These are phyloP conservation scores for Bombus cullumanus DNA, from an alignment of 1,140 invertebrate genomes.

Conservation along the genomic window DNA sequence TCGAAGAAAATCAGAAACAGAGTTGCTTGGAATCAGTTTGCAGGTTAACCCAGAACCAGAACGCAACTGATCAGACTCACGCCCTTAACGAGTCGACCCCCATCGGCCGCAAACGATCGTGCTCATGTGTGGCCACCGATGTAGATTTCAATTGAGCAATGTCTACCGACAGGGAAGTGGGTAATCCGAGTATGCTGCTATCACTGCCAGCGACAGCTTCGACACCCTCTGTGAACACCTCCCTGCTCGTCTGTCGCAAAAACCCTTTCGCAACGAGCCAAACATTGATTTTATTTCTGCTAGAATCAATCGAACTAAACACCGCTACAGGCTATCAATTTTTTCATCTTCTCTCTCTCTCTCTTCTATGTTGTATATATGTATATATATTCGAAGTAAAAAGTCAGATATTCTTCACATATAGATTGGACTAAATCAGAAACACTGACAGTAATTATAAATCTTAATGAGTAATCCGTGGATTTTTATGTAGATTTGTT, in stretches of 20 bases:
- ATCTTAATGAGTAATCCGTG: too few species aligned
- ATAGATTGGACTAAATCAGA: too few species aligned
- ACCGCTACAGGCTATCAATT: neutral
- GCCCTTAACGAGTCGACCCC: conserved; percentile 30
- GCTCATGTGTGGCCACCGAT: conserved; percentile 66
- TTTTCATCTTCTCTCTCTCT: neutral
- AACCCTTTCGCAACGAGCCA: conserved; percentile 55
- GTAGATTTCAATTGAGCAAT: conserved; percentile 76
- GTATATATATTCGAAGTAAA: neutral
- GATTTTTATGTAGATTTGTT: too few species aligned
- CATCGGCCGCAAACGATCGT: conserved; percentile 62
- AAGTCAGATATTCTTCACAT: too few species aligned
- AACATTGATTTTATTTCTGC: conserved; percentile 74
- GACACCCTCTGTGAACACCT: conserved; percentile 39
- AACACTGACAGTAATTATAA: too few species aligned
- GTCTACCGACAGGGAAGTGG: conserved; percentile 71
- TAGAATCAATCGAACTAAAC: conserved; percentile 68
- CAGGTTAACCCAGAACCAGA: conserved; percentile 11
- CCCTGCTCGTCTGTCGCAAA: conserved; percentile 28
- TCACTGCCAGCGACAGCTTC: conserved; percentile 55
- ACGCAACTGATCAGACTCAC: conserved; percentile 28
- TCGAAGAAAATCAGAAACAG: conserved; percentile 2
- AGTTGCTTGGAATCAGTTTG: conserved; percentile 42
- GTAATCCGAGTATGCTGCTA: conserved; percentile 66
- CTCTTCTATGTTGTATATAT: neutral